These are phyloP conservation scores for Gordius sp. DNA, from an alignment of 2,888 invertebrate species.

Conservation along the genomic window DNA sequence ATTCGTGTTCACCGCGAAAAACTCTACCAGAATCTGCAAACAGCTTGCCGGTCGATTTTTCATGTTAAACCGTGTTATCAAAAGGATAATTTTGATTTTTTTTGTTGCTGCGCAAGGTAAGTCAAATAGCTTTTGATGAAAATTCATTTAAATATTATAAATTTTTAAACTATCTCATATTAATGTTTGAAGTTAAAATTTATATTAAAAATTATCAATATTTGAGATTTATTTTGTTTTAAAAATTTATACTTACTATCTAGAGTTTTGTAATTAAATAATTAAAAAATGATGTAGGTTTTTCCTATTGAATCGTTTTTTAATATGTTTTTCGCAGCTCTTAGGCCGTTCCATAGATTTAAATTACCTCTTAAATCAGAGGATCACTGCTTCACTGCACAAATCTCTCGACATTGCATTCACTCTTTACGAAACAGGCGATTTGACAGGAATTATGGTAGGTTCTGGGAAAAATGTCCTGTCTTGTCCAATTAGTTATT, in stretches of 20 bases:
- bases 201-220: no score
- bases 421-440: slow-evolving; percentile 78
- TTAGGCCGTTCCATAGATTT: slow-evolving; percentile 81
- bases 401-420: slow-evolving; percentile 78
- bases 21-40: no score
- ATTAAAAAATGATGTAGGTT: not conserved
- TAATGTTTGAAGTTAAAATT: no score
- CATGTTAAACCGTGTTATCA: no score
- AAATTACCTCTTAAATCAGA: slow-evolving; percentile 63
- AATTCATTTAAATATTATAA: no score
- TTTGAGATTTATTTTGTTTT: not conserved
- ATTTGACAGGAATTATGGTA: slow-evolving; percentile 77
- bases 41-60: no score
- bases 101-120: no score
- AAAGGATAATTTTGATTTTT: no score
- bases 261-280: not conserved
- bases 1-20: no score
- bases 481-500: slow-evolving; percentile 9
- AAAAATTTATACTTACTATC: not conserved
- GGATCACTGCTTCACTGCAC: slow-evolving; percentile 81
- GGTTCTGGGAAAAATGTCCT: slow-evolving; percentile 21
- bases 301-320: not conserved
- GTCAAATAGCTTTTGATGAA: no score
- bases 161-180: no score
- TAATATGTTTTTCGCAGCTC: slow-evolving; percentile 30